Base-by-base conservation (phyloP, 1,140 invertebrate genomes). In the Drosophila cardini region DNA sequence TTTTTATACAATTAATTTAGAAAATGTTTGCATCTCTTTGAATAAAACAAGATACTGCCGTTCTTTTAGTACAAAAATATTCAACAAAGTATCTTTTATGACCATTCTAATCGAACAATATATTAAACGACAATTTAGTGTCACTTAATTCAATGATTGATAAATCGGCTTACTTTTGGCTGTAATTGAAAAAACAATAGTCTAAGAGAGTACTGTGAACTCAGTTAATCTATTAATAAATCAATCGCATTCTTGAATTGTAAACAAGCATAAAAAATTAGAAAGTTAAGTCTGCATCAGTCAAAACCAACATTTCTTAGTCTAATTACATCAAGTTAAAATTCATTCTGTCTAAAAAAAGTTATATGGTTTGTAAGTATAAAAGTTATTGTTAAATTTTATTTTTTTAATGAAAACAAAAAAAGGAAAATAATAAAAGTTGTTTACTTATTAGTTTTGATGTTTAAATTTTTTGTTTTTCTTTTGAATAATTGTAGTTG, bases 301-400 rank as follows among this genome's bases (percentile, higher is more conserved):
- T 34, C 13, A 52, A 15, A 52, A 34, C 48, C 48, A 52, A 32
- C 15, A 52, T 34, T 52, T 52, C 13, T 50, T 69, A 69, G 11
- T 32, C 42, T 60, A 61, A 61, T 26, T 53, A 43, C 45, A 26
- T 53, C 42, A 38, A 60, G 45, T 40, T 38, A 62, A 64, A 71
- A 71, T 64, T 64, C 60, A 53, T 34, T 34, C 32, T 46, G 40
- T 26, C 40, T 40, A 45, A 34, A 64, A n/a, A 38, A 48, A 55
- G 53, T 18, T 30, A 26, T 48, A 57, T 57, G 45, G 56, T 34
- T 34, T 7, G 32, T 55, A 68, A 57, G 46, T 67, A 45, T 80
- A 72, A 76, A 79, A 65, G 43, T 72, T 57, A 36, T 48, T 61
- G 42, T 32, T 45, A 83, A 18, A 18, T n/a, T 46, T 67, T 9